Percentiles rank a stretch among this genome's conserved stretches.
phyloP scores from a whole-genome alignment of 2,113 vertebrate species.

The Tautogolabrus adspersus region DNA sequence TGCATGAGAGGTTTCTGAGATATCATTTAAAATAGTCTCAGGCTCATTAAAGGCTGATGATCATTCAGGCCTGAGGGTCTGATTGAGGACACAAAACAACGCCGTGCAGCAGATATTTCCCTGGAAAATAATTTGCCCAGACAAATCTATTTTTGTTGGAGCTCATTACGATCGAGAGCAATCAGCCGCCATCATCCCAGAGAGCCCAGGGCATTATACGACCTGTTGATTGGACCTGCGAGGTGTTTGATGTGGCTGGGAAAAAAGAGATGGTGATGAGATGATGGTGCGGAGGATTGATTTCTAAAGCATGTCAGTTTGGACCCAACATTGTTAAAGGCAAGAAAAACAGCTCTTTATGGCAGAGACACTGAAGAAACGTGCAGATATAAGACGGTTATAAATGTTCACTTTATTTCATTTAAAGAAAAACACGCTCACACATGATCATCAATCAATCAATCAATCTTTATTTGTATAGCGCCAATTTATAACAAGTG shows the following conservation, averaged over 20 bases:
- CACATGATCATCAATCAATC: too few relatives aligned
- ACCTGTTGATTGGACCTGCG: background rate
- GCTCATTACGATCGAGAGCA: slow-evolving; percentile 63
- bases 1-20: slow-evolving; percentile 31
- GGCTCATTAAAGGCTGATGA: slow-evolving; percentile 62
- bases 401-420: too few relatives aligned
- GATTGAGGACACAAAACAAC: slow-evolving; percentile 44
- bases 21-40: slow-evolving; percentile 39
- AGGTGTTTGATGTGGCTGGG: background rate
- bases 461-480: too few relatives aligned
- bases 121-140: slow-evolving; percentile 70
- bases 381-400: too few relatives aligned
- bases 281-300: background rate
- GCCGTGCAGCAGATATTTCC: slow-evolving; percentile 61
- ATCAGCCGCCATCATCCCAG: background rate
- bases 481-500: too few relatives aligned
- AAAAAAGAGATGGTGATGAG: background rate
- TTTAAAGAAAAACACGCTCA: too few relatives aligned
- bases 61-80: slow-evolving; percentile 59
- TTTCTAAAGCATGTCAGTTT: background rate
- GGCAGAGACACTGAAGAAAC: too few relatives aligned
- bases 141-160: slow-evolving; percentile 72
- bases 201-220: background rate
- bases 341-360: too few relatives aligned
- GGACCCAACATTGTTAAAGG: background rate